Evolutionary conservation across 2,888 invertebrate genomes (phyloP).

Genomic region (Pediacus dermestoides): DNA sequence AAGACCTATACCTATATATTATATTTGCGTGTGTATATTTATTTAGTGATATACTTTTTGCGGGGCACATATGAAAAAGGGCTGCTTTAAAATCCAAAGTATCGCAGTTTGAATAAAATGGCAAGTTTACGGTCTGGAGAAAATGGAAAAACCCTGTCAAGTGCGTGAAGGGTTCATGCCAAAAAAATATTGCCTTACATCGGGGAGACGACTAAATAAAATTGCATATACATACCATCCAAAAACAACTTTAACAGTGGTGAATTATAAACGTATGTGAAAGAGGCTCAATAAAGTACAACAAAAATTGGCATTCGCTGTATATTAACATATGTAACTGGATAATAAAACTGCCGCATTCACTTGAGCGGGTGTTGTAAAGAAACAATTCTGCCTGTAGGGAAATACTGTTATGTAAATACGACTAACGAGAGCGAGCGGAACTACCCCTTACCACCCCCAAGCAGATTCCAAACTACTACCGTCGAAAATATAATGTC

Average conservation of each 20-base stretch:
- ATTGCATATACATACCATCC: neutral
- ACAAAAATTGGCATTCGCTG: constrained; percentile 3
- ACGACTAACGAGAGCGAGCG: constrained; percentile 24
- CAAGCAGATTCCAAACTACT: constrained; percentile 1
- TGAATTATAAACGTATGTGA: too few relatives aligned
- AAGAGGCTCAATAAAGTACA: neutral
- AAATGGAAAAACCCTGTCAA: constrained; percentile 23
- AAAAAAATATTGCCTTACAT: constrained; percentile 17
- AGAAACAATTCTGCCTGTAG: constrained; percentile 31
- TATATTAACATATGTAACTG: constrained; percentile 3
- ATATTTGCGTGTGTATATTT: too few relatives aligned
- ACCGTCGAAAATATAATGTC: neutral
- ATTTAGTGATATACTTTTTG: too few relatives aligned
- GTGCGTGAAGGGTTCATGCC: constrained; percentile 20
- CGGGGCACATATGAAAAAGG: too few relatives aligned
- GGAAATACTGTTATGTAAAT: constrained; percentile 30
- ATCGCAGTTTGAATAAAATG: neutral
- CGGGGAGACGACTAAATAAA: neutral
- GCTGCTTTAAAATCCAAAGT: too few relatives aligned
- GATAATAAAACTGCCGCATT: too few relatives aligned
- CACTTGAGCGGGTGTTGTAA: constrained; percentile 19
- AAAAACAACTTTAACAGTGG: too few relatives aligned
- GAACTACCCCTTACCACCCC: neutral
- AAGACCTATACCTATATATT: too few relatives aligned
- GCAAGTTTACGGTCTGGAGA: constrained; percentile 7